Evolutionary conservation across 2,797 vertebrate genomes (phyloP).

Genomic region (Huso huso): DNA sequence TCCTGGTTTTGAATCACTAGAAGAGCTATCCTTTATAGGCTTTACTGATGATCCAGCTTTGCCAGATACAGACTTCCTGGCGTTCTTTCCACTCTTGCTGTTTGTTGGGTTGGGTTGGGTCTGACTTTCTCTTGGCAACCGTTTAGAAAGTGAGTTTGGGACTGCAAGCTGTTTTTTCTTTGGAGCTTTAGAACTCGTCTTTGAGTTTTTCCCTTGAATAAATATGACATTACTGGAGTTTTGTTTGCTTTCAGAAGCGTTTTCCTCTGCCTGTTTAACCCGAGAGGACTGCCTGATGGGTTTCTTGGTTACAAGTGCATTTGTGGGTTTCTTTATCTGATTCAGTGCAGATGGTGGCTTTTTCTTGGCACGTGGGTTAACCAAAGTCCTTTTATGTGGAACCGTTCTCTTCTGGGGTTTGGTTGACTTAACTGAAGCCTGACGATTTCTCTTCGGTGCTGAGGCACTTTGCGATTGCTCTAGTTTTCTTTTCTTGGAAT

Average conservation of each 20-base stretch:
- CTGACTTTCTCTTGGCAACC: neutral
- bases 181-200: constrained; percentile 16
- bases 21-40: neutral
- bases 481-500: constrained; percentile 51
- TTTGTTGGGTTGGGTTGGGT: neutral
- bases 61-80: constrained; percentile 30
- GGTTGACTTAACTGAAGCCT: constrained; percentile 33
- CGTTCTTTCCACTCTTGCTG: neutral
- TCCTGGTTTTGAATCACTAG: constrained; percentile 32
- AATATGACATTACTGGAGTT: constrained; percentile 22
- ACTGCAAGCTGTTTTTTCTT: constrained; percentile 5
- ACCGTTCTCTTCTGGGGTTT: constrained; percentile 39
- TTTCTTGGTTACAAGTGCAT: neutral
- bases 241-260: constrained; percentile 30
- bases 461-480: constrained; percentile 42
- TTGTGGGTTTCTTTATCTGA: constrained; percentile 36
- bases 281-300: constrained; percentile 30
- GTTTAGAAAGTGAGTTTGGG: constrained; percentile 10
- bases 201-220: neutral
- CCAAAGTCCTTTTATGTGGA: constrained; percentile 34
- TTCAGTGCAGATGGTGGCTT: constrained; percentile 33
- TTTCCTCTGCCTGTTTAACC: constrained; percentile 40
- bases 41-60: constrained; percentile 22
- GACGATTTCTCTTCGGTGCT: constrained; percentile 36
- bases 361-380: constrained; percentile 44